Evolutionary conservation across 35 echinoderm and acorn worm species (phyloP).

Genomic region (Heliocidaris tuberculata): DNA sequence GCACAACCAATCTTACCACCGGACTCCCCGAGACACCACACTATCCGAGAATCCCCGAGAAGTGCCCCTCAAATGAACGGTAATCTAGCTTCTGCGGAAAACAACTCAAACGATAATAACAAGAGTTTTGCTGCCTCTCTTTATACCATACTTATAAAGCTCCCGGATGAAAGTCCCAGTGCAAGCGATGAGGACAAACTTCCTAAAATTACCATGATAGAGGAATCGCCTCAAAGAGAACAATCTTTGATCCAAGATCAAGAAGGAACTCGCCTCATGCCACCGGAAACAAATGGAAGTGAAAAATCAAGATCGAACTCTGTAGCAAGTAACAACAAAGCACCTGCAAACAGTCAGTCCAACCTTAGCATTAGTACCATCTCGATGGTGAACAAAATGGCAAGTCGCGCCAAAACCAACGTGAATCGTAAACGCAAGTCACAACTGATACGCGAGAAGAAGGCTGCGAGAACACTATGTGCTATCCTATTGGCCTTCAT

Average conservation of each 20-base stretch:
- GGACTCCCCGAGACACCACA: constrained; percentile 69
- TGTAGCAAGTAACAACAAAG: constrained; percentile 46
- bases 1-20: constrained; percentile 48
- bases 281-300: constrained; percentile 25
- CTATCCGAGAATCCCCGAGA: constrained; percentile 65
- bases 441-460: constrained; percentile 92
- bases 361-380: constrained; percentile 82
- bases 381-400: constrained; percentile 89
- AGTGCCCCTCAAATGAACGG: constrained; percentile 49
- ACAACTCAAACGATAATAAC: constrained; percentile 51
- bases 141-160: constrained; percentile 97
- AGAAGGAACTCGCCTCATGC: constrained; percentile 59
- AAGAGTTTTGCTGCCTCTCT: constrained; percentile 94
- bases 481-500: constrained; percentile 94
- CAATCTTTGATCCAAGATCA: constrained; percentile 66
- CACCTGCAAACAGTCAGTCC: constrained; percentile 45
- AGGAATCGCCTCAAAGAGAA: constrained; percentile 65
- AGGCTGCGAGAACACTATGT: constrained; percentile 89
- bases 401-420: constrained; percentile 82
- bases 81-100: not conserved
- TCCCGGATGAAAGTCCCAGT: constrained; percentile 71
- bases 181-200: constrained; percentile 51
- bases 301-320: constrained; percentile 57
- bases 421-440: constrained; percentile 81
- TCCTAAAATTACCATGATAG: constrained; percentile 89